These are phyloP conservation scores for Acheta domesticus DNA, from an alignment of 2,888 invertebrate genomes.

Conservation along the genomic window DNA sequence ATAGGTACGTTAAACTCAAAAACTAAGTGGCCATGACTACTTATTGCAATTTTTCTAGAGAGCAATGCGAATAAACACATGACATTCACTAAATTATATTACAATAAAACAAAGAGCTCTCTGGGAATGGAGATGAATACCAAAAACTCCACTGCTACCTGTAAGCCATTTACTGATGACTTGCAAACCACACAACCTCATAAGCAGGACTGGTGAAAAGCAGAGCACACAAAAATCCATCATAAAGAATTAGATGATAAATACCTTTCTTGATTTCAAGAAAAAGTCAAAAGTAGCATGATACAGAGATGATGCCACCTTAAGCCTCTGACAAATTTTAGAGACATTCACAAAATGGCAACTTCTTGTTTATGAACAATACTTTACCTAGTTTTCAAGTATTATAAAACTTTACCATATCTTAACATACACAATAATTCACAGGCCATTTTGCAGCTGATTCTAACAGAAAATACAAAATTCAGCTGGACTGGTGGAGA, in stretches of 20 bases:
- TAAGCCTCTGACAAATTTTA: too few relatives aligned
- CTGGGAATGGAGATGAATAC: constrained; percentile 7
- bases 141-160: constrained; percentile 1
- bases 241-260: background rate
- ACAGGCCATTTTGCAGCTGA: too few relatives aligned
- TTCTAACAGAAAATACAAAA: too few relatives aligned
- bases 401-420: too few relatives aligned
- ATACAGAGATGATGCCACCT: background rate
- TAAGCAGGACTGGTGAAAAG: constrained; percentile 9
- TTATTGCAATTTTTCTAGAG: background rate
- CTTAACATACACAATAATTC: too few relatives aligned
- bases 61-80: background rate
- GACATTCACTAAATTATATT: background rate
- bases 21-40: background rate
- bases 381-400: too few relatives aligned
- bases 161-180: constrained; percentile 18
- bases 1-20: background rate
- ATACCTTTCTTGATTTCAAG: background rate
- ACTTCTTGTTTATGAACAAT: too few relatives aligned
- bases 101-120: background rate
- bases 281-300: background rate
- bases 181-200: constrained; percentile 18
- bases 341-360: too few relatives aligned
- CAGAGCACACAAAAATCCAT: constrained; percentile 18
- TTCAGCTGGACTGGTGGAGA: too few relatives aligned